A percentile compares a stretch with the other conserved stretches of the same genome.
phyloP scores from a whole-genome alignment of 2,888 invertebrate genomes.

The Eupithecia insigniata region DNA sequence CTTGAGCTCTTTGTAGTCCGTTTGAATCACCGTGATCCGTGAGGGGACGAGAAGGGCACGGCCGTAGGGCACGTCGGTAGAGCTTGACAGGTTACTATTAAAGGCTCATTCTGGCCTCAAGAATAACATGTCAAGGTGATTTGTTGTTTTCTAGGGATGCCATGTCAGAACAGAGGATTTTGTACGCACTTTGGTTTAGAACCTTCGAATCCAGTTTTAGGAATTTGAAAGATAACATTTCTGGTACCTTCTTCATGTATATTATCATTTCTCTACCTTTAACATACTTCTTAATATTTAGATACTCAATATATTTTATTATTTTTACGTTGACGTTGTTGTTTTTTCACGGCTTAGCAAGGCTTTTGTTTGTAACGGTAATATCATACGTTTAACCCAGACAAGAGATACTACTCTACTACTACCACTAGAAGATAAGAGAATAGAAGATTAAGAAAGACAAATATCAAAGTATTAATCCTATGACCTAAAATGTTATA shows the following conservation, averaged over 20 bases:
- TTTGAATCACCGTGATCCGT: slow-evolving; percentile 23
- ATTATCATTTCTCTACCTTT: not conserved
- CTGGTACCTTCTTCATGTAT: not conserved
- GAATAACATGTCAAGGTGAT: slow-evolving; percentile 29
- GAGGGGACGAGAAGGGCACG: slow-evolving; percentile 19
- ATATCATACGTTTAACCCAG: not conserved
- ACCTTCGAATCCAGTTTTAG: slow-evolving; percentile 1
- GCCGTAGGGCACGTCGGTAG: slow-evolving; percentile 8
- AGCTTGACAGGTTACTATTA: slow-evolving; percentile 29
- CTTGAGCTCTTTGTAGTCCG: slow-evolving; percentile 32
- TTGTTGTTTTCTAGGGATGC: slow-evolving; percentile 21
- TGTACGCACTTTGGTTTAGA: not conserved
- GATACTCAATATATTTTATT: not conserved
- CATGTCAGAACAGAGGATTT: slow-evolving; percentile 2
- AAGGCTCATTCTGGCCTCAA: slow-evolving; percentile 24
- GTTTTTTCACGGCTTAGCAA: not conserved
- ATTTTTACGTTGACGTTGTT: not conserved
- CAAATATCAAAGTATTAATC: not conserved
- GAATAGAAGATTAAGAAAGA: not conserved
- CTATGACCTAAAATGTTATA: not conserved
- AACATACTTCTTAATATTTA: not conserved
- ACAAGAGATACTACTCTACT: no score
- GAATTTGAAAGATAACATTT: not conserved
- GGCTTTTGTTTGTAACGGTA: not conserved
- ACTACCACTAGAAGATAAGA: no score